A percentile compares a stretch with the other conserved stretches of the same genome.
Evolutionary conservation across 2,113 vertebrate genomes (phyloP).

Genomic region (Mustelus asterias): DNA sequence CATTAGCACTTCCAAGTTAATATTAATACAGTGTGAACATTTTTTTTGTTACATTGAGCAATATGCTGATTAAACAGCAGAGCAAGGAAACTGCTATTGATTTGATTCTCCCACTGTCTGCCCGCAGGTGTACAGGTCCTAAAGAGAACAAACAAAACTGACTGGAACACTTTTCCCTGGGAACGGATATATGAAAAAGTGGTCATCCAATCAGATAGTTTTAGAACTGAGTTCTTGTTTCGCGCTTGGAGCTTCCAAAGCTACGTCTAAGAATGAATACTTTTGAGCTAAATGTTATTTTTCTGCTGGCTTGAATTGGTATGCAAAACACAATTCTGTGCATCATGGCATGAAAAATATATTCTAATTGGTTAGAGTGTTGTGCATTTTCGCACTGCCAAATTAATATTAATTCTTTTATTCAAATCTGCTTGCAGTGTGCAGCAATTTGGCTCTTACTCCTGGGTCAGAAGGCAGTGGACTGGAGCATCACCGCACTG

Average conservation of each 20-base stretch:
- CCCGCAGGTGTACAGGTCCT: background rate
- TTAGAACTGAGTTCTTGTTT: background rate
- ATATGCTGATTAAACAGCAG: background rate
- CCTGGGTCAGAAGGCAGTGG: background rate
- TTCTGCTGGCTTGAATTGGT: background rate
- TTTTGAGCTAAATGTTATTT: background rate
- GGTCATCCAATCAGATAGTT: background rate
- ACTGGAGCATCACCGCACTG: background rate
- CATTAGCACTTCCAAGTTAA: constrained; percentile 36
- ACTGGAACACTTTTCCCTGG: background rate
- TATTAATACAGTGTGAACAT: constrained; percentile 37
- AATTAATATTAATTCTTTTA: constrained; percentile 26
- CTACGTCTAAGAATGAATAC: background rate
- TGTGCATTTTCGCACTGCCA: background rate
- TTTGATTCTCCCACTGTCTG: background rate
- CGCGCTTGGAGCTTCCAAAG: background rate
- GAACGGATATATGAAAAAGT: background rate
- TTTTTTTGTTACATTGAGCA: constrained; percentile 32
- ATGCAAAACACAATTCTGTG: constrained; percentile 12
- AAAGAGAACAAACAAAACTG: constrained; percentile 13
- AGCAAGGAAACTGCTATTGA: background rate
- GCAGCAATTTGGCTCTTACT: background rate
- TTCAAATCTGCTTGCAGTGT: background rate
- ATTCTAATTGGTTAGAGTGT: constrained; percentile 7
- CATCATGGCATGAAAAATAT: constrained; percentile 24